These are phyloP conservation scores for Lordiphosa clarofinis DNA, from an alignment of 1,140 invertebrate genomes.

Conservation along the genomic window DNA sequence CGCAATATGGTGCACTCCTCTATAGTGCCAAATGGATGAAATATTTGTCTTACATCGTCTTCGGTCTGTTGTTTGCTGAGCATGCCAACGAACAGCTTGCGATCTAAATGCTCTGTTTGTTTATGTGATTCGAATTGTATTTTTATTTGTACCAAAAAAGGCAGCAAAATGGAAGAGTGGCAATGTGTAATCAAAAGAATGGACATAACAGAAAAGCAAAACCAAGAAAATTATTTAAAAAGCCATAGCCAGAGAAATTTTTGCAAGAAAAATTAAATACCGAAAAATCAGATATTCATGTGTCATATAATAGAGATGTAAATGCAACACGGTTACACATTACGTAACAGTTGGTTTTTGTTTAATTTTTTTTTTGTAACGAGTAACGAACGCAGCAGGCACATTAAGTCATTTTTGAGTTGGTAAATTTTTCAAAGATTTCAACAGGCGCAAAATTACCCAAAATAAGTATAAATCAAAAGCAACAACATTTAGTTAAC, in stretches of 20 bases:
- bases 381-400: slow-evolving; percentile 74
- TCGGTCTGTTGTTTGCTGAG: slow-evolving; percentile 99
- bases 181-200: slow-evolving; percentile 46
- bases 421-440: slow-evolving; percentile 33
- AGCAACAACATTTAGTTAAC: slow-evolving; percentile 75
- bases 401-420: slow-evolving; percentile 62
- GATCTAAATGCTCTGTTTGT: slow-evolving; percentile 84
- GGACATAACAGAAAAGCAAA: slow-evolving; percentile 11
- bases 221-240: slow-evolving; percentile 14
- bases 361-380: slow-evolving; percentile 48
- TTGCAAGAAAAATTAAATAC: slow-evolving; percentile 43
- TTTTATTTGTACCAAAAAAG: slow-evolving; percentile 62
- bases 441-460: slow-evolving; percentile 73
- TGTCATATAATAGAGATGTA: slow-evolving; percentile 60
- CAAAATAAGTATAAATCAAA: slow-evolving; percentile 39
- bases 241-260: slow-evolving; percentile 64
- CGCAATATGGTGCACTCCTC: slow-evolving; percentile 99
- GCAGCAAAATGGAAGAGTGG: slow-evolving; percentile 75
- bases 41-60: slow-evolving; percentile 98
- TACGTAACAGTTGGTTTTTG: slow-evolving; percentile 47
- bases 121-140: slow-evolving; percentile 9
- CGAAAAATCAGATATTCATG: slow-evolving; percentile 48
- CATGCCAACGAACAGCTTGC: slow-evolving; percentile 99
- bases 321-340: slow-evolving; percentile 73
- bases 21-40: slow-evolving; percentile 97